Evolutionary conservation across 2,113 vertebrate genomes (phyloP), one percentile per base, ranked within the genome.

Genomic region (Suricata suricatta): DNA sequence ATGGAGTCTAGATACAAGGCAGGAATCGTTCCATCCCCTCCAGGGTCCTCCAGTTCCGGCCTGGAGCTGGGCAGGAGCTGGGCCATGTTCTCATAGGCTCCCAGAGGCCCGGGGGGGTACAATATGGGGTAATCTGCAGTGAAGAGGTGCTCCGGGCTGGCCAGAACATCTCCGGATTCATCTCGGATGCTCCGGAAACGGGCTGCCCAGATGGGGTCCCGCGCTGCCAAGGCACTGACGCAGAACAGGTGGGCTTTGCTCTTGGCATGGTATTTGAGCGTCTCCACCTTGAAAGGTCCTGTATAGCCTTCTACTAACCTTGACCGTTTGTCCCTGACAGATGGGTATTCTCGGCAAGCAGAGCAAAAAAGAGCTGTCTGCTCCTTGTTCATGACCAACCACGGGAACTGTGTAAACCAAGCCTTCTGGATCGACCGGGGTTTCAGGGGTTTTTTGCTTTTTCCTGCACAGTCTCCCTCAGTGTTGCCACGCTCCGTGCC

Each of bases 161-260:
- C 74, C 81, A 82, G 82, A 8, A 54, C 25, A 14, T 91, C 89
- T 77, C 77, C 54, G 64, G 96, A 66, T 8, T 47, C 63, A 2
- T 89, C 91, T 44, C 16, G 38, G 91, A 97, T 21, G 8, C 77
- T 84, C 77, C 16, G 96, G 79, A 95, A 92, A 63, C 10, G 89
- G n/a, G 95, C 68, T 38, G 95, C 93, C 93, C 97, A 93, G 25
- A 84, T 0, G 1, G 96, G 93, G 80, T 97, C 93, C 47, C 38
- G 92, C 7, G 97, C 19, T 0, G 83, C 69, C 96, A 97, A 79
- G 68, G 96, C 86, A n/a, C 5, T 82, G 41, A 97, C 33, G 25
- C 97, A 98, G 44, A 97, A 80, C n/a, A 86, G 27, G 15, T 98
- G 98, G 27, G 96, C 96, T 50, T 98, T 98, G 94, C 97, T 98